These are phyloP conservation scores for Okapia johnstoni DNA, from an alignment of 2,113 vertebrate species.

Conservation along the genomic window DNA sequence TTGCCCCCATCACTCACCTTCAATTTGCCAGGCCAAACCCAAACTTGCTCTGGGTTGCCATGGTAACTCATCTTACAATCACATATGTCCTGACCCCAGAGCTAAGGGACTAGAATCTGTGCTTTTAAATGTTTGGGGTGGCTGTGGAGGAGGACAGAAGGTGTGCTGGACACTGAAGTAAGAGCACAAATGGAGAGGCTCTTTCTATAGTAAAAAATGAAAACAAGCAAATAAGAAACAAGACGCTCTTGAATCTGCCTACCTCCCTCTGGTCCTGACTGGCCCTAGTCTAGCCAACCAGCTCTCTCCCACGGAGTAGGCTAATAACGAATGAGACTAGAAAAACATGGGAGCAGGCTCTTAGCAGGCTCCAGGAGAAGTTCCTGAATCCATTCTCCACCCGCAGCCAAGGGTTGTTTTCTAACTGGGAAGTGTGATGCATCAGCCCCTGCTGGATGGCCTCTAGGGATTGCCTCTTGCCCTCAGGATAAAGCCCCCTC, in stretches of 20 bases:
- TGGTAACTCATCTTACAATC: background rate
- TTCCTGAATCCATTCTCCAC: background rate
- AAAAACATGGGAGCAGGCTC: background rate
- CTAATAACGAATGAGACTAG: background rate
- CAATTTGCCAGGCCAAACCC: background rate
- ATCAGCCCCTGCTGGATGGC: background rate
- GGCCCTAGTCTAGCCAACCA: background rate
- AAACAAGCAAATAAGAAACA: background rate
- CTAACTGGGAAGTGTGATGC: fast-evolving
- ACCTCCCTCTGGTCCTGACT: background rate
- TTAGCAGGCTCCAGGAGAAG: background rate
- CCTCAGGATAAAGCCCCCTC: background rate
- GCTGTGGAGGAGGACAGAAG: background rate
- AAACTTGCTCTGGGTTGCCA: slow-evolving; percentile 21
- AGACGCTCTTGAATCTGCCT: background rate
- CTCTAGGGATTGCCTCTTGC: fast-evolving
- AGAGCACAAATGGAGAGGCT: background rate
- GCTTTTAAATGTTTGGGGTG: background rate
- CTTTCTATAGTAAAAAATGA: background rate
- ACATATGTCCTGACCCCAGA: background rate
- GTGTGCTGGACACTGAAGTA: background rate
- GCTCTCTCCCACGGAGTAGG: background rate
- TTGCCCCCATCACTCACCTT: background rate
- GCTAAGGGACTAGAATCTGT: background rate
- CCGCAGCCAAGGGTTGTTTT: background rate